Conservation (phyloP, 2,888 invertebrate genomes). For the Campaea margaritaria region DNA sequence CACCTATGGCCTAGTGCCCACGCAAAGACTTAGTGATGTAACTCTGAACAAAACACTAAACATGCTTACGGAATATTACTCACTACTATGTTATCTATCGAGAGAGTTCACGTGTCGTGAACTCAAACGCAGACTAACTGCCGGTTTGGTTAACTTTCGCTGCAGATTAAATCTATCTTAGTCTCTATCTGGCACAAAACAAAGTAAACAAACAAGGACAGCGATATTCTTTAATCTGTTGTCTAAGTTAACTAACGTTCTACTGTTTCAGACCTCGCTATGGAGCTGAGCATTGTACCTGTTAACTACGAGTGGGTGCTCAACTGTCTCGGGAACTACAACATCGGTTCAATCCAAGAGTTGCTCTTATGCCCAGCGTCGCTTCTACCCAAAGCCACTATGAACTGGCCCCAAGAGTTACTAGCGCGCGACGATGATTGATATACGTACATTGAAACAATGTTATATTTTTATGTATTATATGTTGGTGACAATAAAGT, state of each 20-base stretch:
- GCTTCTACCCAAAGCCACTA: constrained; percentile 54
- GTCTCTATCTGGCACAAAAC: too few species aligned
- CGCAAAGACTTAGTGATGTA: too few species aligned
- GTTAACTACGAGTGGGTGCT: constrained; percentile 81
- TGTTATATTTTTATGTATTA: constrained; percentile 24
- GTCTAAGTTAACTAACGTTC: not conserved
- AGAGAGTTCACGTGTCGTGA: too few species aligned
- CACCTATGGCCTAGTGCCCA: too few species aligned
- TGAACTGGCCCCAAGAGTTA: constrained; percentile 62
- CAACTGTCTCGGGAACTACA: constrained; percentile 74
- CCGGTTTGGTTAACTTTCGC: too few species aligned
- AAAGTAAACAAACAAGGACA: too few species aligned
- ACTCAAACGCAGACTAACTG: too few species aligned
- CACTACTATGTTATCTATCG: too few species aligned
- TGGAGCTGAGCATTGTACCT: constrained; percentile 70
- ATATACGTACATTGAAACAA: constrained; percentile 8
- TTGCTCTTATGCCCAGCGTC: constrained; percentile 69
- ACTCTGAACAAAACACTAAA: too few species aligned
- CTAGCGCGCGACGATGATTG: constrained; percentile 56
- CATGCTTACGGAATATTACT: too few species aligned
- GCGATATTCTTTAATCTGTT: too few species aligned
- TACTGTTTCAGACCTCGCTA: constrained; percentile 67
- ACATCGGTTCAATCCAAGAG: constrained; percentile 61
- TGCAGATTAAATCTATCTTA: too few species aligned
- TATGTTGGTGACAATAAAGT: constrained; percentile 3